Percentiles rank a stretch among this genome's conserved stretches.
Conservation (phyloP, 1,140 invertebrate genomes). For the Sitophilus oryzae region DNA sequence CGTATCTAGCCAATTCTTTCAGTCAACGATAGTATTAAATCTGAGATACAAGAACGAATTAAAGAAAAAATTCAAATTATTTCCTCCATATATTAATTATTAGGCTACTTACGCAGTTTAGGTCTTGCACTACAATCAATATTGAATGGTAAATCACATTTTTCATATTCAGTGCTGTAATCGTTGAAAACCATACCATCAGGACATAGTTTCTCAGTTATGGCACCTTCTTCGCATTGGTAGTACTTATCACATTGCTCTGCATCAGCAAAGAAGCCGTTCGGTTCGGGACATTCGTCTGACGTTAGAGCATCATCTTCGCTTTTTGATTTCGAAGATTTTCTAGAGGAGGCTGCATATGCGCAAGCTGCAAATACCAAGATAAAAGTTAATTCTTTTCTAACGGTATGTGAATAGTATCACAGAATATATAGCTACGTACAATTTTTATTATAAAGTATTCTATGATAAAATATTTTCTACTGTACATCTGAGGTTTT, state of each 20-base stretch:
- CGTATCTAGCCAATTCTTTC: too few relatives aligned
- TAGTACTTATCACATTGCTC: constrained; percentile 90
- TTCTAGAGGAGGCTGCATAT: constrained; percentile 9
- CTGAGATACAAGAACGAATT: too few relatives aligned
- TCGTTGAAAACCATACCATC: constrained; percentile 92
- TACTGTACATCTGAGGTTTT: too few relatives aligned
- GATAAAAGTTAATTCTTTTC: too few relatives aligned
- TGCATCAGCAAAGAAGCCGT: constrained; percentile 79
- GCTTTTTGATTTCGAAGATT: background rate
- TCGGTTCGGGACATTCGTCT: constrained; percentile 71
- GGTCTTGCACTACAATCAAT: constrained; percentile 73
- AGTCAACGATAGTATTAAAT: too few relatives aligned
- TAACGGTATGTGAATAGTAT: too few relatives aligned
- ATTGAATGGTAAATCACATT: constrained; percentile 81
- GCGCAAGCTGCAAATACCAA: constrained; percentile 4
- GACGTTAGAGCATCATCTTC: constrained; percentile 39
- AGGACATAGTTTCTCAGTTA: constrained; percentile 73
- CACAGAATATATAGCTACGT: too few relatives aligned
- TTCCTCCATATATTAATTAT: constrained; percentile 4
- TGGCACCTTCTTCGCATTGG: constrained; percentile 66
- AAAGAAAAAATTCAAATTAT: background rate
- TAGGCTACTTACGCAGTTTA: constrained; percentile 66
- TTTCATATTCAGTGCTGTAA: constrained; percentile 71
- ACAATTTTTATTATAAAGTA: too few relatives aligned
- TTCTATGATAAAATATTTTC: too few relatives aligned